phyloP scores from a whole-genome alignment of 2,113 vertebrate genomes.

The Ardeotis arabs region DNA sequence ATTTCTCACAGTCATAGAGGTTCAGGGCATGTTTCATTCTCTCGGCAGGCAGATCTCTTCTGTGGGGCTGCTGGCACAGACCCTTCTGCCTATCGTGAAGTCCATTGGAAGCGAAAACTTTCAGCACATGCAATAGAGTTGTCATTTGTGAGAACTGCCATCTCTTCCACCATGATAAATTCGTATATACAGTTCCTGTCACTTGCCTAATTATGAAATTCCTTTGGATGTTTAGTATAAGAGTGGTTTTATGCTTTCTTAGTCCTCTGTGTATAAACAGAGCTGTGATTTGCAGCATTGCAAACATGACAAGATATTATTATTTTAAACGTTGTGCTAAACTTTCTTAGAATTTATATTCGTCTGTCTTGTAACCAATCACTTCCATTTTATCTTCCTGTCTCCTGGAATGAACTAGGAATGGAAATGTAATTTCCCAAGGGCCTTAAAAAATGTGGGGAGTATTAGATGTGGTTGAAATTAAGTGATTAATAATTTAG shows the following conservation, averaged over 20 bases:
- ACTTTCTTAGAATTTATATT: slow-evolving; percentile 75
- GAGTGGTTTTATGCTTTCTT: slow-evolving; percentile 6
- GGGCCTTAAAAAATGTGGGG: slow-evolving; percentile 81
- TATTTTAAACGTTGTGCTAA: slow-evolving; percentile 69
- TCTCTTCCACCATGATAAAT: neutral
- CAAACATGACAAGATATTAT: slow-evolving; percentile 64
- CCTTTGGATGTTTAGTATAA: neutral
- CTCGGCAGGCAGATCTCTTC: neutral
- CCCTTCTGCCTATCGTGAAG: neutral
- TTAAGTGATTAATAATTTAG: slow-evolving; percentile 98
- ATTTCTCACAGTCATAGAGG: neutral
- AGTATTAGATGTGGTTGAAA: slow-evolving; percentile 85
- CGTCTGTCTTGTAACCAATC: slow-evolving; percentile 74
- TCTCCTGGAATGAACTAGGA: slow-evolving; percentile 74
- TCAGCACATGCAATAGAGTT: neutral
- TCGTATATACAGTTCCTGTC: neutral
- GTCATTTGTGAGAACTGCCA: neutral
- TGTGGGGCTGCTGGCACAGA: neutral
- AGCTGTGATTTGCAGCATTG: slow-evolving; percentile 32
- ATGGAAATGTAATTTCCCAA: slow-evolving; percentile 85
- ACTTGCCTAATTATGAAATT: neutral
- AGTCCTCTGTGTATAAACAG: slow-evolving; percentile 25
- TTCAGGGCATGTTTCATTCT: neutral
- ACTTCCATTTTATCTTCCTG: slow-evolving; percentile 78
- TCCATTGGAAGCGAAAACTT: neutral